phyloP scores from a whole-genome alignment of 2,888 invertebrate species.

The Spicauda simplicius region DNA sequence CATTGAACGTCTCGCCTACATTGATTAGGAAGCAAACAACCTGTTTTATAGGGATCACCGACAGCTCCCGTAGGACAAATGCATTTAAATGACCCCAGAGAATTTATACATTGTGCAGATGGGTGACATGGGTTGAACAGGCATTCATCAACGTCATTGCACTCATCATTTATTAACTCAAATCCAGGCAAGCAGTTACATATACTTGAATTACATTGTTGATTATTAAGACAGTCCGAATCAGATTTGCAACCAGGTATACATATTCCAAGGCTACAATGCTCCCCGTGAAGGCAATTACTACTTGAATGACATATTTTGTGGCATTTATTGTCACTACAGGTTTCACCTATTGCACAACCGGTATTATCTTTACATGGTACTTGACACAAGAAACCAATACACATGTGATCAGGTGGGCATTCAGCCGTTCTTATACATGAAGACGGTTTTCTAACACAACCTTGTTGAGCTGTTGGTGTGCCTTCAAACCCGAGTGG shows the following conservation, averaged over 20 bases:
- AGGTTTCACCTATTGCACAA: slow-evolving; percentile 94
- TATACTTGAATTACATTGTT: slow-evolving; percentile 89
- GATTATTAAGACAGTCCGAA: slow-evolving; percentile 91
- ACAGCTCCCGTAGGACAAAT: slow-evolving; percentile 91
- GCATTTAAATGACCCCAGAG: slow-evolving; percentile 92
- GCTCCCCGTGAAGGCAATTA: slow-evolving; percentile 95
- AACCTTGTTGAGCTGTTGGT: slow-evolving; percentile 94
- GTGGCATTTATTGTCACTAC: slow-evolving; percentile 90
- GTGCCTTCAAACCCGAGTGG: slow-evolving; percentile 94
- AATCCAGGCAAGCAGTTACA: slow-evolving; percentile 93
- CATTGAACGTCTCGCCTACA: slow-evolving; percentile 91
- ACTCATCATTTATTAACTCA: slow-evolving; percentile 89
- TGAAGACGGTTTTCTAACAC: slow-evolving; percentile 90
- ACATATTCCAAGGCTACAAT: slow-evolving; percentile 93
- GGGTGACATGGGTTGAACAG: slow-evolving; percentile 91
- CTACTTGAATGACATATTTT: slow-evolving; percentile 96
- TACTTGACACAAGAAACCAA: slow-evolving; percentile 90
- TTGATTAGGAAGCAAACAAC: slow-evolving; percentile 91
- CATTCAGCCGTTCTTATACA: slow-evolving; percentile 90
- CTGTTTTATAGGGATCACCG: slow-evolving; percentile 87
- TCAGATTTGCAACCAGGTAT: slow-evolving; percentile 93
- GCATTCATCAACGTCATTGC: slow-evolving; percentile 94
- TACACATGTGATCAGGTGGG: slow-evolving; percentile 90
- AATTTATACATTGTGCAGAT: slow-evolving; percentile 91
- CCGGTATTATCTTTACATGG: slow-evolving; percentile 89